Evolutionary conservation across 92 coral and sea anemone species (phyloP).

Genomic region (Epizoanthus stellaris): DNA sequence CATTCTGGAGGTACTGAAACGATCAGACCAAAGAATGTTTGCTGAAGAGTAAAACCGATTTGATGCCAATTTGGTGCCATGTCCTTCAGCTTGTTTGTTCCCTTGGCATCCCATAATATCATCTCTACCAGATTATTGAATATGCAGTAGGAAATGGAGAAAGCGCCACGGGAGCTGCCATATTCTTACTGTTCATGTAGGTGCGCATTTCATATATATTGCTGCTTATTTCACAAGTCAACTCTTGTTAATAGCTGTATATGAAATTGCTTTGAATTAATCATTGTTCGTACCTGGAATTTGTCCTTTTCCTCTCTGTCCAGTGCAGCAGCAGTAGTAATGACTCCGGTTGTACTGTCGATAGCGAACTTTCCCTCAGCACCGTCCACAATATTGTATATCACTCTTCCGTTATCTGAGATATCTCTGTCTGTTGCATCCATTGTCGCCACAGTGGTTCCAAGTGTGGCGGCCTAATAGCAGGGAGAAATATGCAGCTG

Average conservation of each 20-base stretch:
- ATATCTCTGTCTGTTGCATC: constrained; percentile 68
- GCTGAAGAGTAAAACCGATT: too few relatives aligned
- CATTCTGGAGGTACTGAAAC: too few relatives aligned
- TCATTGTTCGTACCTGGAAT: neutral
- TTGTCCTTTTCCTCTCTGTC: constrained; percentile 36
- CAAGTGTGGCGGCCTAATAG: constrained; percentile 53
- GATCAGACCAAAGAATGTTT: too few relatives aligned
- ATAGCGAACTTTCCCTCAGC: constrained; percentile 67
- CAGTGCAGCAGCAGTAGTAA: constrained; percentile 49
- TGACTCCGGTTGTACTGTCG: constrained; percentile 57
- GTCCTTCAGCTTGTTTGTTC: too few relatives aligned
- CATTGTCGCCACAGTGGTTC: constrained; percentile 51
- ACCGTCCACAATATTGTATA: constrained; percentile 63
- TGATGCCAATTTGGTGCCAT: too few relatives aligned
- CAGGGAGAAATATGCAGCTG: neutral
- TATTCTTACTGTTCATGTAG: too few relatives aligned
- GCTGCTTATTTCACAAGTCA: too few relatives aligned
- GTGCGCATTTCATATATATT: too few relatives aligned
- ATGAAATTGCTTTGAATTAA: neutral
- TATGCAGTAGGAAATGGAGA: too few relatives aligned
- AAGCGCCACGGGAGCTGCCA: too few relatives aligned
- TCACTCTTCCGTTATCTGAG: constrained; percentile 54
- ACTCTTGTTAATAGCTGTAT: neutral
- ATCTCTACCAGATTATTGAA: too few relatives aligned
- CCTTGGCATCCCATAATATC: too few relatives aligned